Conservation (phyloP, 2,113 vertebrate species). For the Talpa occidentalis region DNA sequence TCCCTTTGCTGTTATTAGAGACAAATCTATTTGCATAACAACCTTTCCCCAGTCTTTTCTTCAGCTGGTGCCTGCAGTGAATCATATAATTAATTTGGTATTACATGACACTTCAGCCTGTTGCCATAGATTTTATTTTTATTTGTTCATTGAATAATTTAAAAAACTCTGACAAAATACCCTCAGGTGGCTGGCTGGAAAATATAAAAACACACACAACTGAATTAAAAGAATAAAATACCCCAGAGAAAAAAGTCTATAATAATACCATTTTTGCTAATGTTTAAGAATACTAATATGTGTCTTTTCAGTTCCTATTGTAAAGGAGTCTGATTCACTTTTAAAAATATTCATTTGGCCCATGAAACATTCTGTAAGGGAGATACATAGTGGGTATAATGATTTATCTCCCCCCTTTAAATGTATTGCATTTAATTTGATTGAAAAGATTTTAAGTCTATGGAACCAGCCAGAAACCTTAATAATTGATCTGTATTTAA, state of each 20-base stretch:
- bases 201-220: slow-evolving; percentile 29
- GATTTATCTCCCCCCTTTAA: background rate
- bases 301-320: background rate
- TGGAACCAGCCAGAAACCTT: background rate
- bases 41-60: slow-evolving; percentile 36
- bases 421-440: background rate
- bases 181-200: slow-evolving; percentile 36
- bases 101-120: slow-evolving; percentile 51
- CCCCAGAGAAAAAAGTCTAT: background rate
- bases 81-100: slow-evolving; percentile 66
- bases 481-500: slow-evolving; percentile 5
- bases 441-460: slow-evolving; percentile 1
- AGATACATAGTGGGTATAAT: background rate
- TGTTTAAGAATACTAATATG: background rate
- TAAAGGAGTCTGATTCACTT: background rate
- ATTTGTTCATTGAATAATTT: slow-evolving; percentile 73
- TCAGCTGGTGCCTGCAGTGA: slow-evolving; percentile 40
- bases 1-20: slow-evolving; percentile 53
- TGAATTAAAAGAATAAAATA: slow-evolving; percentile 50
- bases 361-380: background rate
- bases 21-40: slow-evolving; percentile 32
- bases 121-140: slow-evolving; percentile 76
- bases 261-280: background rate
- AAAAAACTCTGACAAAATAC: slow-evolving; percentile 58
- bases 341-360: background rate